phyloP scores from a whole-genome alignment of 2,888 invertebrate species.

The Cremastobaeus sp. region DNA sequence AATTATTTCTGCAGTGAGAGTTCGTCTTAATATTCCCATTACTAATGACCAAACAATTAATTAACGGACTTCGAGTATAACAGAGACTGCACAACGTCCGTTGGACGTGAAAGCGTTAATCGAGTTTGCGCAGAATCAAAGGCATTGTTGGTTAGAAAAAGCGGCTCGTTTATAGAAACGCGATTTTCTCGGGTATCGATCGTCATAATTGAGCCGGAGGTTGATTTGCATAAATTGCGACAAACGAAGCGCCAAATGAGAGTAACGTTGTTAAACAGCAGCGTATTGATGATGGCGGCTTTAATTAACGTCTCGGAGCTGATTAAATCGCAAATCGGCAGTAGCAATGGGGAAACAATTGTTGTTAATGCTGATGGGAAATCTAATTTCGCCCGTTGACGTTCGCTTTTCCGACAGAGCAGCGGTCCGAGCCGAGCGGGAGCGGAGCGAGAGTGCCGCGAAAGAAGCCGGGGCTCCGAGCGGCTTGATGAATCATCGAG shows the following conservation, averaged over 20 bases:
- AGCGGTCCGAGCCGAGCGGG: too few relatives aligned
- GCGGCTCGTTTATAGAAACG: too few relatives aligned
- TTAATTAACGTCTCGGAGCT: slow-evolving; percentile 34
- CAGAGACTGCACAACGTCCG: too few relatives aligned
- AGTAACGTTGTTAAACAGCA: slow-evolving; percentile 13
- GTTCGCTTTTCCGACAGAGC: slow-evolving; percentile 42
- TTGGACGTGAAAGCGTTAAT: too few relatives aligned
- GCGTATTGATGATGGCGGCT: slow-evolving; percentile 28
- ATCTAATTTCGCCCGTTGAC: slow-evolving; percentile 46
- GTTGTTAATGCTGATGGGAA: slow-evolving; percentile 54
- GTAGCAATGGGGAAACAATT: slow-evolving; percentile 45
- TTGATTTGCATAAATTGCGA: background rate
- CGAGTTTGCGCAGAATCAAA: too few relatives aligned
- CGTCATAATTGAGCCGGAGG: too few relatives aligned
- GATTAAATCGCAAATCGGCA: slow-evolving; percentile 42
- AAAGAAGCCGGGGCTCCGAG: slow-evolving; percentile 38
- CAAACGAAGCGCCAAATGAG: slow-evolving; percentile 1
- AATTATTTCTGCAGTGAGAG: too few relatives aligned
- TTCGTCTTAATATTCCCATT: too few relatives aligned
- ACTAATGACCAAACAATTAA: too few relatives aligned
- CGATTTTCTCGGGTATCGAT: too few relatives aligned
- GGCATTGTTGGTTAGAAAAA: too few relatives aligned
- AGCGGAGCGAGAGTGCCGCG: slow-evolving; percentile 23
- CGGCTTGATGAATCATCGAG: slow-evolving; percentile 35
- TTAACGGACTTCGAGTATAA: too few relatives aligned